A percentile compares a stretch with the other conserved stretches of the same genome.
Evolutionary conservation across 2,113 vertebrate species (phyloP).

Genomic region (Myrmophylax atrothorax): DNA sequence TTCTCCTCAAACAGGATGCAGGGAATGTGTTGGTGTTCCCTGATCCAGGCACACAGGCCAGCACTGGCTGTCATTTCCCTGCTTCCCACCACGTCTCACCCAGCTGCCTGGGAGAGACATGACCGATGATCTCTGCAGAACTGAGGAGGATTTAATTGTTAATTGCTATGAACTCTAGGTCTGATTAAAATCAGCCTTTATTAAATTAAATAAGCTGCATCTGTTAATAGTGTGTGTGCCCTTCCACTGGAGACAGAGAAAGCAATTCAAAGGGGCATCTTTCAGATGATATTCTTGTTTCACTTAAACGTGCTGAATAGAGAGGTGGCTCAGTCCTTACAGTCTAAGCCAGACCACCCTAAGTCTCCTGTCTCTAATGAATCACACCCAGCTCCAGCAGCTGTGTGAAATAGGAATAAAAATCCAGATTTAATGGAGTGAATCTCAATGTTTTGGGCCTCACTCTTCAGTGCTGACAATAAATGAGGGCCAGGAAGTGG

Average conservation of each 20-base stretch:
- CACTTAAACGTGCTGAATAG: not conserved
- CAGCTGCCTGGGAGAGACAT: not conserved
- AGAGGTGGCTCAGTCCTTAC: not conserved
- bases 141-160: not conserved
- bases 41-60: not conserved
- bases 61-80: not conserved
- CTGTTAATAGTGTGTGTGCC: conserved; percentile 9
- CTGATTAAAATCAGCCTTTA: conserved; percentile 38
- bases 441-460: not conserved
- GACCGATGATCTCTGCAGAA: not conserved
- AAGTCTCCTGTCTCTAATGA: not conserved
- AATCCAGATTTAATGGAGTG: not conserved
- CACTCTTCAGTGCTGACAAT: not conserved
- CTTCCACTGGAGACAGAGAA: not conserved
- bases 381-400: not conserved
- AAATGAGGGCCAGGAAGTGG: not conserved
- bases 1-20: not conserved
- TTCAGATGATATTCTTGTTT: not conserved
- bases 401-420: not conserved
- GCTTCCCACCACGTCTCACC: not conserved
- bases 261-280: not conserved
- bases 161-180: conserved; percentile 18
- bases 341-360: not conserved
- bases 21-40: not conserved
- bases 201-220: conserved; percentile 53